Evolutionary conservation across 2,888 invertebrate genomes (phyloP), one percentile per base, ranked within the genome.

Genomic region (Disparrhopalites patrizii): DNA sequence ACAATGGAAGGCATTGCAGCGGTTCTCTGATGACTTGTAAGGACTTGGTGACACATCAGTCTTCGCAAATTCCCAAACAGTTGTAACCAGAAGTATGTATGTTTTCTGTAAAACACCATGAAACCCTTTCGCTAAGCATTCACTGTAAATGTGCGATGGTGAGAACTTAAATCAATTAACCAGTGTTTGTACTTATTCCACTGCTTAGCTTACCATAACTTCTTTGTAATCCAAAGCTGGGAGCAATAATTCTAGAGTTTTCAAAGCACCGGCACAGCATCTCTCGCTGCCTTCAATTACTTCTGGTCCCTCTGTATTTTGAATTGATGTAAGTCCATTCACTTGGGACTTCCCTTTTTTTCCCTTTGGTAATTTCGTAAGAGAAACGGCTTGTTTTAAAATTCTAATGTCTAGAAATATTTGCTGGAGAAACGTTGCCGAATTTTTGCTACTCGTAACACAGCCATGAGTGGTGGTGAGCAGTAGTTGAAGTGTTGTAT

Each of bases 381-480:
- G 38, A 3, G 38, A 25, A 3, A 62, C 54, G 40, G 18, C 20
- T 10, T 52, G 52, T 23, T 54, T 62, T n/a, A 27, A 36, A 18
- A 62, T 52, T 25, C 20, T 23, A 23, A 62, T 36, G 23, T 62
- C 62, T 18, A 40, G 38, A 25, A 52, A 36, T 18, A 62, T 52
- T 23, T 51, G 23, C 30, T 62, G 36, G 3, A 28, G 4, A 18
- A 62, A 30, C 3, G 28, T 13, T 3, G 36, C 28, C 7, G 62
- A 23, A 28, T 62, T 62, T 30, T 52, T 36, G 10, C 13, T 27
- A 18, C n/a, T 66, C n/a, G 71, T 65, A 2, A 70, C 51, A 10
- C 52, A 65, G 15, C 70, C 69, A 8, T 65, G n/a, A 4, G 67
- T 67, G 3, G 66, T 31, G 18, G 25, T 60, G 47, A 72, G 23